Evolutionary conservation across 2,888 invertebrate species (phyloP).

Genomic region (Didymodactylos carnosus): DNA sequence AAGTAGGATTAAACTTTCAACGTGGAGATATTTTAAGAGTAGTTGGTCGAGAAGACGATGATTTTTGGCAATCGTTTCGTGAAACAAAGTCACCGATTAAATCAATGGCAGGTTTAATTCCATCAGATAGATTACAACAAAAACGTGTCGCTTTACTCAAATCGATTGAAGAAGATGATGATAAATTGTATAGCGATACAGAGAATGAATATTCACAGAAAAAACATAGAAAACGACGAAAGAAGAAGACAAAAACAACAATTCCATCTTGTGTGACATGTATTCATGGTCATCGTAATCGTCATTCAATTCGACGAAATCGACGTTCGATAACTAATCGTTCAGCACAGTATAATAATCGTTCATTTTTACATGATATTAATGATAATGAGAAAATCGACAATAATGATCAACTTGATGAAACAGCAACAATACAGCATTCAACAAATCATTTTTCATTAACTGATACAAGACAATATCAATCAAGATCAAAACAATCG

Average conservation of each 20-base stretch:
- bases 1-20: slow-evolving; percentile 7
- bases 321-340: too few relatives aligned
- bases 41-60: not conserved
- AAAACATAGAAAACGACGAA: not conserved
- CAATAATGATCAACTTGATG: too few relatives aligned
- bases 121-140: slow-evolving; percentile 4
- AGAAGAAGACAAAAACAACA: not conserved
- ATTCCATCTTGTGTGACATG: not conserved
- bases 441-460: slow-evolving; percentile 1
- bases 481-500: not conserved
- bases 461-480: not conserved
- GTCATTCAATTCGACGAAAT: not conserved
- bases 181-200: not conserved
- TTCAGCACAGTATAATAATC: not conserved
- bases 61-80: slow-evolving; percentile 13
- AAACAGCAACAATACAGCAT: not conserved
- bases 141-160: not conserved
- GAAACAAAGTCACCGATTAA: not conserved
- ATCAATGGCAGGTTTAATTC: slow-evolving; percentile 32
- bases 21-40: slow-evolving; percentile 11
- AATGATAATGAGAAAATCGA: too few relatives aligned
- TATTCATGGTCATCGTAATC: not conserved
- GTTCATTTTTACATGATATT: not conserved
- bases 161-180: not conserved
- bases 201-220: not conserved